Percentiles rank a stretch among this genome's conserved stretches.
phyloP scores from a whole-genome alignment of 1,140 invertebrate species.

The Caenorhabditis latens region DNA sequence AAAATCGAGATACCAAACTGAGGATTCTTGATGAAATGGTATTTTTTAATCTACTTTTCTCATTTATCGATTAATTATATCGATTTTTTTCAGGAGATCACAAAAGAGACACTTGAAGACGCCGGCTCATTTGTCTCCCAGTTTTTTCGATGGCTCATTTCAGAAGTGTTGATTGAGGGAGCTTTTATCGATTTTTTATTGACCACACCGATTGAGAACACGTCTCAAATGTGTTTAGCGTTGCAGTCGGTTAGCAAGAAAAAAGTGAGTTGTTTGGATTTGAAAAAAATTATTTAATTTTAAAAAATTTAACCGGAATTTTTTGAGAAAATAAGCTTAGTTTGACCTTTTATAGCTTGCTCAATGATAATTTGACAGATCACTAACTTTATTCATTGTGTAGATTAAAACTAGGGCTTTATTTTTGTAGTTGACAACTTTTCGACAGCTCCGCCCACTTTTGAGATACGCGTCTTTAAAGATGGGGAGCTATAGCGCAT shows the following conservation, averaged over 20 bases:
- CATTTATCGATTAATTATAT: not conserved
- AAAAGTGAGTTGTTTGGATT: conserved; percentile 60
- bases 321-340: no score
- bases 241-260: conserved; percentile 61
- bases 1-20: conserved; percentile 41
- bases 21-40: conserved; percentile 25
- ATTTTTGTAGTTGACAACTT: no score
- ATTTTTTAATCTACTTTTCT: not conserved
- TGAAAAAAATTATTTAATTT: no score
- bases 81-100: conserved; percentile 46
- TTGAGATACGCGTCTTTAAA: no score
- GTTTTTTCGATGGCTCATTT: conserved; percentile 51
- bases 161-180: conserved; percentile 58
- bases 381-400: no score
- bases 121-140: conserved; percentile 20
- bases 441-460: no score
- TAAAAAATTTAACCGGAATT: no score
- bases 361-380: no score
- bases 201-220: conserved; percentile 49
- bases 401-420: no score
- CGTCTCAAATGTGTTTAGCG: conserved; percentile 31
- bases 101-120: conserved; percentile 27
- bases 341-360: no score
- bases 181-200: conserved; percentile 67
- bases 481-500: no score